phyloP scores from a whole-genome alignment of 2,113 vertebrate genomes.

The Brachyhypopomus gauderio region DNA sequence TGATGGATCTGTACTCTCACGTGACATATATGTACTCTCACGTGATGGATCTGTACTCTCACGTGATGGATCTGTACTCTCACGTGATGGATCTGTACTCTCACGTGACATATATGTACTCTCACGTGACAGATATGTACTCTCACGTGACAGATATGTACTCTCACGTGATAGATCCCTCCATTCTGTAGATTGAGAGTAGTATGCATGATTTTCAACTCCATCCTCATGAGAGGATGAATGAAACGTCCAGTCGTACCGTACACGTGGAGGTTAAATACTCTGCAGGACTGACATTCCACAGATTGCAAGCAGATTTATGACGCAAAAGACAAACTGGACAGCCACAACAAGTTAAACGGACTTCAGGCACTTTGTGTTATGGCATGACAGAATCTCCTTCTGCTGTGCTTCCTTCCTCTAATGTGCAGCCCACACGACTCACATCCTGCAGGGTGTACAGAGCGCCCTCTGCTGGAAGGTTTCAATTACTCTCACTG shows the following conservation, averaged over 20 bases:
- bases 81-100: no score
- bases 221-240: neutral
- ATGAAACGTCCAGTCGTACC: neutral
- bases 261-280: constrained; percentile 9
- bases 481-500: constrained; percentile 60
- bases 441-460: constrained; percentile 9
- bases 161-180: constrained; percentile 19
- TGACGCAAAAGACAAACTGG: constrained; percentile 6
- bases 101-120: no score
- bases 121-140: neutral
- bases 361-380: neutral
- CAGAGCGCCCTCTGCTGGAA: constrained; percentile 51
- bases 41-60: no score
- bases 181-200: constrained; percentile 46
- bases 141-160: neutral
- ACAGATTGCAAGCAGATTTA: constrained; percentile 1
- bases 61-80: no score
- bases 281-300: constrained; percentile 19
- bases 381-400: neutral
- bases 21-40: no score
- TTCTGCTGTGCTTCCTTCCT: neutral
- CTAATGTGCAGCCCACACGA: neutral
- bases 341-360: neutral
- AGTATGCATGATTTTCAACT: neutral
- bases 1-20: no score